A percentile compares a stretch with the other conserved stretches of the same genome.
Evolutionary conservation across 2,113 vertebrate species (phyloP).

Genomic region (Solea senegalensis): DNA sequence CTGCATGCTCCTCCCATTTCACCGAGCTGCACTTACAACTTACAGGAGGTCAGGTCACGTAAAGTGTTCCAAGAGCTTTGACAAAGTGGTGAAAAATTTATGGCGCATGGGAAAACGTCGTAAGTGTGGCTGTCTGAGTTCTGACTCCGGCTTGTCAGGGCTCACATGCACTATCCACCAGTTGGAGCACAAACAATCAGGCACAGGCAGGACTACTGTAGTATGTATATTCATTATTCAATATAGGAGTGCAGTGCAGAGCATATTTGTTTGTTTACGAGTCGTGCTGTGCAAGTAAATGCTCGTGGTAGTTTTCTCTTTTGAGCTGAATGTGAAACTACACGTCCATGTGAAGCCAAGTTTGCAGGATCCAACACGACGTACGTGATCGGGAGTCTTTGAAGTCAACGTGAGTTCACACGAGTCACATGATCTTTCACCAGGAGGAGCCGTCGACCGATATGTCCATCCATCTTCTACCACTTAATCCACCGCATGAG

Average conservation of each 20-base stretch:
- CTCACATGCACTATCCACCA: conserved; percentile 28
- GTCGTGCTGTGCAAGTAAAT: too few relatives aligned
- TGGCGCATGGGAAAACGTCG: conserved; percentile 37
- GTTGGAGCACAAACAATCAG: conserved; percentile 14
- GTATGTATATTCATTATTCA: conserved; percentile 54
- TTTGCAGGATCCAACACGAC: too few relatives aligned
- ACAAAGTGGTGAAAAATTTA: conserved; percentile 63
- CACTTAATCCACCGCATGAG: too few relatives aligned
- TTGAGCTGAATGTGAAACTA: too few relatives aligned
- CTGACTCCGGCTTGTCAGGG: not conserved
- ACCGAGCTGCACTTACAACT: not conserved
- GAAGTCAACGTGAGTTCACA: too few relatives aligned
- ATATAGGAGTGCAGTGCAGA: not conserved
- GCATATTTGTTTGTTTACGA: too few relatives aligned
- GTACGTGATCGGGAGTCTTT: too few relatives aligned
- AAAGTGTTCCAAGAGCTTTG: conserved; percentile 42
- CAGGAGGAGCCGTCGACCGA: too few relatives aligned
- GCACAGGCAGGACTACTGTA: not conserved
- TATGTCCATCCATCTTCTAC: too few relatives aligned
- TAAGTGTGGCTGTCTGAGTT: conserved; percentile 31
- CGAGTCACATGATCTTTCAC: too few relatives aligned
- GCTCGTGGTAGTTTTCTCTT: too few relatives aligned
- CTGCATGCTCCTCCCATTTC: conserved; percentile 4
- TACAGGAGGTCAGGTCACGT: conserved; percentile 18
- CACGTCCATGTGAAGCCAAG: too few relatives aligned